Percentiles rank a stretch among this genome's conserved stretches.
These are phyloP conservation scores for Cranoglanis bouderius DNA, from an alignment of 2,113 vertebrate species.

Conservation along the genomic window DNA sequence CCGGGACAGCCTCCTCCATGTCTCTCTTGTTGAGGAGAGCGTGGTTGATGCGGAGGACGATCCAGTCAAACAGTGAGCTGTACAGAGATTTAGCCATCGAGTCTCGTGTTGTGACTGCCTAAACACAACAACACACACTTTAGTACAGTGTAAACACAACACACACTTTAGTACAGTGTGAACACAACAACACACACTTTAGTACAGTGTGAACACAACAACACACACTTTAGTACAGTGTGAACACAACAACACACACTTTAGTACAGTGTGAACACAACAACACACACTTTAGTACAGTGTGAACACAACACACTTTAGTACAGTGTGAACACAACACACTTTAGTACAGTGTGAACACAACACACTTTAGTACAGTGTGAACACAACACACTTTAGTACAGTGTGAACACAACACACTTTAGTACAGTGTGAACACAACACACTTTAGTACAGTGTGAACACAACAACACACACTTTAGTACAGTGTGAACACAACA, in stretches of 20 bases:
- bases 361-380: too few species aligned
- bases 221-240: neutral
- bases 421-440: constrained; percentile 50
- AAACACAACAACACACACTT: neutral
- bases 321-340: neutral
- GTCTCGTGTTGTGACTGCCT: constrained; percentile 86
- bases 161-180: constrained; percentile 51
- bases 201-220: constrained; percentile 50
- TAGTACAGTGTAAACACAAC: neutral
- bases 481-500: constrained; percentile 48
- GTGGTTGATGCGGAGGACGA: constrained; percentile 91
- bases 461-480: neutral
- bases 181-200: neutral
- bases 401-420: neutral
- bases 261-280: constrained; percentile 49
- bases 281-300: too few species aligned
- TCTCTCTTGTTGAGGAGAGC: constrained; percentile 91
- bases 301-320: neutral
- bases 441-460: neutral
- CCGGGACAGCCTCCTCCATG: constrained; percentile 86
- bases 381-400: too few species aligned
- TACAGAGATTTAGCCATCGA: constrained; percentile 96
- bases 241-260: neutral
- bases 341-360: too few species aligned
- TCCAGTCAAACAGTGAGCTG: constrained; percentile 93